Percentiles rank a stretch among this genome's conserved stretches.
Conservation (phyloP, 2,888 invertebrate species). For the Laothoe populi region DNA sequence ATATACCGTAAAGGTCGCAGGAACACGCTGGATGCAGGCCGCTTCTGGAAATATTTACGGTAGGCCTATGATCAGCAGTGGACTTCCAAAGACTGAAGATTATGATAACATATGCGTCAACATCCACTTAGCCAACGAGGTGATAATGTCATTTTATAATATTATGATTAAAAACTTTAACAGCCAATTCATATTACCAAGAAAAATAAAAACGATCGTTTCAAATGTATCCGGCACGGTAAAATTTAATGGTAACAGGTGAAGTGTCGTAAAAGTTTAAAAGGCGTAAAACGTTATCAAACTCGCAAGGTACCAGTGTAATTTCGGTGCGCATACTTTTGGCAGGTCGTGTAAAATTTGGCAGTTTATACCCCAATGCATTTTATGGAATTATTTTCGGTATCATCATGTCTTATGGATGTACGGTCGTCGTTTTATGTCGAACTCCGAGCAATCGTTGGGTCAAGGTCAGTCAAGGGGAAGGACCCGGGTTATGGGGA, state of each 20-base stretch:
- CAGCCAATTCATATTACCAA: background rate
- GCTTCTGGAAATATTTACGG: too few species aligned
- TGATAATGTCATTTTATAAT: too few species aligned
- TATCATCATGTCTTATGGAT: constrained; percentile 25
- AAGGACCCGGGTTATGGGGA: constrained; percentile 36
- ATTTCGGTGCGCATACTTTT: background rate
- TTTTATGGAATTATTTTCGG: constrained; percentile 22
- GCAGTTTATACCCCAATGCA: background rate
- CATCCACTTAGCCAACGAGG: too few species aligned
- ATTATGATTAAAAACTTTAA: background rate
- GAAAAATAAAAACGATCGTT: background rate
- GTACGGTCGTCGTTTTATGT: constrained; percentile 27
- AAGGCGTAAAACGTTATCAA: constrained; percentile 14
- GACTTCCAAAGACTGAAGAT: too few species aligned
- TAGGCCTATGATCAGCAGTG: too few species aligned
- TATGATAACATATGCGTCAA: too few species aligned
- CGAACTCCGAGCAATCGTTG: constrained; percentile 35
- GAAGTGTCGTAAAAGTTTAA: constrained; percentile 15
- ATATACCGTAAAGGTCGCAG: too few species aligned
- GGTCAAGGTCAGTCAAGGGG: constrained; percentile 48
- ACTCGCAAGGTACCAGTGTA: background rate
- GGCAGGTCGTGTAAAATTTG: constrained; percentile 3
- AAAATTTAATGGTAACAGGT: background rate
- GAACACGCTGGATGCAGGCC: too few species aligned
- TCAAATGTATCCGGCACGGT: background rate